Base-by-base conservation (phyloP, 2,888 invertebrate species). In the Clunio marinus region DNA sequence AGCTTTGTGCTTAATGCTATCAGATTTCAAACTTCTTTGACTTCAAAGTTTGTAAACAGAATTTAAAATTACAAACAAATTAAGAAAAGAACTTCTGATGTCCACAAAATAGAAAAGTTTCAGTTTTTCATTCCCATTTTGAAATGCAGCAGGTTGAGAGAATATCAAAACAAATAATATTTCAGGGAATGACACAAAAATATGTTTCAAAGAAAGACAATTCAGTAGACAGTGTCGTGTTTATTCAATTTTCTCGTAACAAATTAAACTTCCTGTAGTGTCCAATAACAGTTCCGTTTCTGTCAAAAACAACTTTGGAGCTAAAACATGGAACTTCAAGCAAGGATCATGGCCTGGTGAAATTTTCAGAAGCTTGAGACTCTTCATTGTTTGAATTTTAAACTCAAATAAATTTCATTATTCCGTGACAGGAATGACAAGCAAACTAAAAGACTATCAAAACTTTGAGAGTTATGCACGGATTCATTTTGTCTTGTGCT, bases 131-230 rank as follows among this genome's bases (percentile, higher is more conserved):
- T 67, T 25, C 35, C 66, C 59, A 69, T 70, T 10, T 72, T 72
- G 0, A 69, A 57, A 7, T 72, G 71, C 60, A 71, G 72, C 8
- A n/a, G n/a, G n/a, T n/a, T n/a, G n/a, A 93, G 72, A 91, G 76
- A 7, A 93, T 83, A 75, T 94, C 94, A 75, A 93, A 93, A 76
- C 94, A 93, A 58, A 87, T 86, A 75, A 89, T 87, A 71, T 88
- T 84, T 0, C 92, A 93, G 74, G 93, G 91, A 8, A 82, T 84
- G 0, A 89, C 87, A n/a, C 87, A 87, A 73, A 91, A 91, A 76
- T 91, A 91, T 0, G 91, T 88, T 1, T 76, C 77, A 73, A 93
- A 91, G 3, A 82, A 76, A 0, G 84, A 82, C 1, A 83, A n/a
- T 17, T 25, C 46, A 7, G 77, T 73, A 17, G 78, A 67, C 57